These are phyloP conservation scores for Hyperopisus bebe DNA, from an alignment of 2,113 vertebrate genomes.

Conservation along the genomic window DNA sequence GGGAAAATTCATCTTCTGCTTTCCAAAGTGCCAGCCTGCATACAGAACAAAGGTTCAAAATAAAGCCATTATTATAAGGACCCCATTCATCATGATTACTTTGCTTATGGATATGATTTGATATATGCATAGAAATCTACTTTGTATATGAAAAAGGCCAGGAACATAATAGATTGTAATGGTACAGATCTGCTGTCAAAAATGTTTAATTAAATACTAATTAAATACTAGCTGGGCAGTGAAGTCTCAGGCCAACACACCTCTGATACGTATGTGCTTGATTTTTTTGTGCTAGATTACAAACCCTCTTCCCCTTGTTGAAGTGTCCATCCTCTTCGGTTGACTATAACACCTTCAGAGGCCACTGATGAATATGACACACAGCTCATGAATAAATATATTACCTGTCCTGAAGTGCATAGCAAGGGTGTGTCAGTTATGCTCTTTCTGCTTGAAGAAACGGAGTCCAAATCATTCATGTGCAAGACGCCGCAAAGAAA, in stretches of 20 bases:
- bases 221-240: background rate
- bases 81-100: background rate
- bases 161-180: background rate
- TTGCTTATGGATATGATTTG: background rate
- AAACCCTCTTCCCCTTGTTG: background rate
- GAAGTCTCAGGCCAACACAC: background rate
- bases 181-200: background rate
- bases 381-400: background rate
- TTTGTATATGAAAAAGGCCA: background rate
- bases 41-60: background rate
- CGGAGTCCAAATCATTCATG: too few species aligned
- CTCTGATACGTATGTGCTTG: too few species aligned
- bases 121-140: background rate
- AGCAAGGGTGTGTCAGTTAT: too few species aligned
- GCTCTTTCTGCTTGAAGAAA: too few species aligned
- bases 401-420: too few species aligned
- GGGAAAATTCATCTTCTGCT: background rate
- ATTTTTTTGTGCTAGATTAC: background rate
- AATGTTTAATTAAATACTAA: background rate
- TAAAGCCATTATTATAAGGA: background rate
- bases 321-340: background rate
- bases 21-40: constrained; percentile 7
- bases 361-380: background rate
- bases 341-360: background rate
- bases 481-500: too few species aligned